Evolutionary conservation across 2,113 vertebrate genomes (phyloP), one percentile per base, ranked within the genome.

Genomic region (Atrichornis clamosus): DNA sequence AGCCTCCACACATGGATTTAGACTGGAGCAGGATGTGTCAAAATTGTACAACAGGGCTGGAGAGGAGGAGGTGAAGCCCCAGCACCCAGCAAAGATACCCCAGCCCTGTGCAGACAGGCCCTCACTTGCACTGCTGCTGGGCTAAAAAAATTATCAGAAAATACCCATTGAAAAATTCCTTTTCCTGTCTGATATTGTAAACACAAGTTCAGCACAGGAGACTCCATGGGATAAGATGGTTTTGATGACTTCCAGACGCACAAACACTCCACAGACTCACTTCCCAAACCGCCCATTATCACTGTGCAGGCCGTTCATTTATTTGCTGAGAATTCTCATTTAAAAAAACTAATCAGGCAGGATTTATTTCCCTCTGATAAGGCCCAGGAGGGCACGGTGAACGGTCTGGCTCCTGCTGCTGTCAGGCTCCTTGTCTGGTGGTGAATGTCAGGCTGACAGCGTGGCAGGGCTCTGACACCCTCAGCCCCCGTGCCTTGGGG

Each of bases 211-310:
- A 93, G 81, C 78, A 81, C 70, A 91, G 87, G 74, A 93, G 87
- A 82, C 93, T 84, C 74, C 74, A 39, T 0, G 19, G 93, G 94
- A 58, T 65, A 93, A 91, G 94, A 93, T 55, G 84, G 55, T 68
- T 95, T 95, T 95, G 96, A 96, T 91, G 93, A 93, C 89, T 97
- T 95, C 93, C 95, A 96, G 96, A 89, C 85, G 15, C 2, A 2
- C 28, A 30, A 22, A 56, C 58, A n/a, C 70, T 72, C 89, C 2
- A 11, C 87, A 85, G 92, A 73, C 81, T 79, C 13, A 4, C 78
- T 91, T 85, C 85, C 84, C 87, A 83, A 91, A 82, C 94, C 90
- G 84, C 73, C 53, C 26, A 84, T 87, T 95, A 92, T 89, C 84
- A 93, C 69, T 6, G 7, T 4, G 26, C 81, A 87, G 81, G 74